These are phyloP conservation scores for Styela clava DNA, from an alignment of 23 tunicate species.

Conservation along the genomic window DNA sequence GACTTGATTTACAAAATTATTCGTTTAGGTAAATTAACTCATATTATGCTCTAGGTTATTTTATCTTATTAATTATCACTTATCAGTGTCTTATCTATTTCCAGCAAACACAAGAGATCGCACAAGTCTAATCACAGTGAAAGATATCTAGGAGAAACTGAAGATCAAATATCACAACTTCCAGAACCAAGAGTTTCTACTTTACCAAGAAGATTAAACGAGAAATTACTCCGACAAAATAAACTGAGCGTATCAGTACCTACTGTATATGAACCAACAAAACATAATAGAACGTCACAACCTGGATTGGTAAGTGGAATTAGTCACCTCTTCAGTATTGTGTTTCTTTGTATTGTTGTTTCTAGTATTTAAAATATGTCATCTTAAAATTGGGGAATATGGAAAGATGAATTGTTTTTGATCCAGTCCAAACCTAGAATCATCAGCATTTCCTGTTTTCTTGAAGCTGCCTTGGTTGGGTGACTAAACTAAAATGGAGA, in stretches of 20 bases:
- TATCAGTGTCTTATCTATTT: too few relatives aligned
- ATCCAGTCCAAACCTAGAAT: too few relatives aligned
- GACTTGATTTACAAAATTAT: too few relatives aligned
- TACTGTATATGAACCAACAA: constrained; percentile 9
- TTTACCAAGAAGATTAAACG: constrained; percentile 5
- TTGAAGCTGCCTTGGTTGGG: too few relatives aligned
- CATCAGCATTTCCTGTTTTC: too few relatives aligned
- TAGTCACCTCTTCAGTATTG: not conserved
- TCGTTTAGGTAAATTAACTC: too few relatives aligned
- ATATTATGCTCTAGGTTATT: too few relatives aligned
- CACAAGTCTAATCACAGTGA: not conserved
- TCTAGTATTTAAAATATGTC: not conserved
- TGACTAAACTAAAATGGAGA: too few relatives aligned
- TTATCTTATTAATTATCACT: too few relatives aligned
- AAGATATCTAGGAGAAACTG: not conserved
- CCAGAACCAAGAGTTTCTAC: not conserved
- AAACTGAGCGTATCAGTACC: constrained; percentile 16
- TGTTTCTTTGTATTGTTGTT: not conserved
- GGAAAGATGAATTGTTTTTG: not conserved
- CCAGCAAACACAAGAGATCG: not conserved
- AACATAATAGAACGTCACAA: not conserved
- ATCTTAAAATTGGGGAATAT: not conserved
- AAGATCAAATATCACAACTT: constrained; percentile 2
- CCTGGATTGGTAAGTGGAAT: not conserved
- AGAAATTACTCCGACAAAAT: constrained; percentile 16